A percentile compares a stretch with the other conserved stretches of the same genome.
These are phyloP conservation scores for Aphaenogaster ashmeadi DNA, from an alignment of 1,140 invertebrate species.

Conservation along the genomic window DNA sequence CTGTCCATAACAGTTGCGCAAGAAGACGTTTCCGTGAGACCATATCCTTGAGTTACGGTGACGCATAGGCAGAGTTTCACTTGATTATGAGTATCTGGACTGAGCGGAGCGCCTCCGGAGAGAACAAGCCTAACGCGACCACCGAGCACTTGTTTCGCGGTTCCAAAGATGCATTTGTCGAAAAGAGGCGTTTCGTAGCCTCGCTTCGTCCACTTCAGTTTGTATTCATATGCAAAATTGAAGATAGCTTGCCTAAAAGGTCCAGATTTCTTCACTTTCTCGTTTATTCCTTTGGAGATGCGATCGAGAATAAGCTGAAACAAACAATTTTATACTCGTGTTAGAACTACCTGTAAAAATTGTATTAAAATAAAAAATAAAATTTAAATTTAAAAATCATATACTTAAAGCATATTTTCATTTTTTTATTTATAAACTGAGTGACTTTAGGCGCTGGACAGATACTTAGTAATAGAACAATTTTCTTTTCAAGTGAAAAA, in stretches of 20 bases:
- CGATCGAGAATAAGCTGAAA: constrained; percentile 96
- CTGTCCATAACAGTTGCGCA: constrained; percentile 96
- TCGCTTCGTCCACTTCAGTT: constrained; percentile 93
- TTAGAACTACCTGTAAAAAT: not conserved
- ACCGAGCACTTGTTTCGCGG: constrained; percentile 93
- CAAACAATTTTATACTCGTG: not conserved
- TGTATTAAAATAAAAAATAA: not conserved
- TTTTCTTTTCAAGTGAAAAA: not conserved
- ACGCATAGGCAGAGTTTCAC: constrained; percentile 97
- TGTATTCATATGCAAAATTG: constrained; percentile 97
- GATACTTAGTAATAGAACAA: not conserved
- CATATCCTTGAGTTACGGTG: constrained; percentile 97
- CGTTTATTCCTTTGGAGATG: constrained; percentile 97
- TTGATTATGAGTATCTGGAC: constrained; percentile 98
- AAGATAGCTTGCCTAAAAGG: constrained; percentile 93
- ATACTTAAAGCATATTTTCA: not conserved
- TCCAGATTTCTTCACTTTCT: constrained; percentile 94
- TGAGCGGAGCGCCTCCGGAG: constrained; percentile 97
- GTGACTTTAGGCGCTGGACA: not conserved
- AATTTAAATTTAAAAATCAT: not conserved
- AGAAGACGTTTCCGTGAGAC: constrained; percentile 98
- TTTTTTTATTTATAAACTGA: constrained; percentile 6
- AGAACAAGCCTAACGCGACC: constrained; percentile 95
- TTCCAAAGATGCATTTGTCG: constrained; percentile 89
- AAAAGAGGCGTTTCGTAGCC: constrained; percentile 95